Evolutionary conservation across 2,888 invertebrate genomes (phyloP), one percentile per base, ranked within the genome.

Genomic region (Gymnocheta viridis): DNA sequence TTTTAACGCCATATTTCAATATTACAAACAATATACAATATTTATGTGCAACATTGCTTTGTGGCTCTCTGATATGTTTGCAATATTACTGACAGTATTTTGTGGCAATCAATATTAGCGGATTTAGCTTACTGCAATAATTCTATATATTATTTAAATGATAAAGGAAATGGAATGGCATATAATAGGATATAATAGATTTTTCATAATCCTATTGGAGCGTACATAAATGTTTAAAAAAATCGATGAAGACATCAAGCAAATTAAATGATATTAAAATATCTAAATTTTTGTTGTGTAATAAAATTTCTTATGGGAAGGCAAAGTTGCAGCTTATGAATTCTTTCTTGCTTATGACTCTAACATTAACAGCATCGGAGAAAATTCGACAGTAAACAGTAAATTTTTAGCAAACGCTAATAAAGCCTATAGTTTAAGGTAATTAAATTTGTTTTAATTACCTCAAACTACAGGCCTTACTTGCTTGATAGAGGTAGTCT

Each of bases 1-100:
- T 64, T 82, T 76, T 35, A 76, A 76, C 81, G 76, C 69, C 74
- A 62, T 62, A 70, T 82, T 82, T 82, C 74, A 76, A 76, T 82
- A 74, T 76, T 60, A 49, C 49, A 12, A 60, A 58, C 67, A 77
- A 67, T 19, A 60, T 60, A 64, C 35, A 44, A 56, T 79, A 79
- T 79, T 47, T 56, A 56, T 54, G 27, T 54, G 47, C 35, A 64
- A 35, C 56, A 56, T 66, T 58, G 62, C 27, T 72, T 64, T 72
- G 72, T 79, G 64, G 79, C 56, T 35, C 64, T 47, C 47, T 79
- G 64, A 79, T 72, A 64, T 79, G 70, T 79, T 72, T 56, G 77
- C 77, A 19, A n/a, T 77, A 60, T 77, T 77, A 77, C 77, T 58
- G 58, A 10, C 38, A 77, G 24, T 54, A 24, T 44, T 22, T 69